Evolutionary conservation across 2,113 vertebrate genomes (phyloP).

Genomic region (Phalacrocorax brasilianus): DNA sequence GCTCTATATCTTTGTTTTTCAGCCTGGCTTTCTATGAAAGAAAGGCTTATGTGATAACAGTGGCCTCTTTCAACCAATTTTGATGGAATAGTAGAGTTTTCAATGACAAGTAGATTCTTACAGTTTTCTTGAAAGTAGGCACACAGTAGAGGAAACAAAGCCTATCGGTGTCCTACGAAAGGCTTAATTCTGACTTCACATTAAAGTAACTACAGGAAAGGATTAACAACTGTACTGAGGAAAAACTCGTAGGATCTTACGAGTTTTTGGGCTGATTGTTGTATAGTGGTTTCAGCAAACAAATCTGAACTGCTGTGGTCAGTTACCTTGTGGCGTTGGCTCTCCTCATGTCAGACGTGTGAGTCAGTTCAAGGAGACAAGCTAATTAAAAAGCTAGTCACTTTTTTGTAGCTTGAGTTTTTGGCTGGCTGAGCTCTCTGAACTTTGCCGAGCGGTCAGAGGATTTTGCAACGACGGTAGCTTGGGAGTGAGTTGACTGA

Average conservation of each 20-base stretch:
- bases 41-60: background rate
- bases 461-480: background rate
- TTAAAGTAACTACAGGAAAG: background rate
- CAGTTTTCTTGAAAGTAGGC: background rate
- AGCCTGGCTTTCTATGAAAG: background rate
- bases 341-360: background rate
- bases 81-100: background rate
- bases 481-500: background rate
- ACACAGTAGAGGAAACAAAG: background rate
- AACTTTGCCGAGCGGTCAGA: background rate
- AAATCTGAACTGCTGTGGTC: background rate
- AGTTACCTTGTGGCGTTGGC: background rate
- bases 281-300: background rate
- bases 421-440: background rate
- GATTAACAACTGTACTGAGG: background rate
- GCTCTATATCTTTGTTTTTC: slow-evolving; percentile 2
- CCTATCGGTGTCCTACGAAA: accelerated
- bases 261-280: background rate
- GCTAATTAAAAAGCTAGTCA: background rate
- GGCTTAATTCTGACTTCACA: background rate
- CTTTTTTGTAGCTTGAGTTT: background rate
- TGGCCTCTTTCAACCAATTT: background rate
- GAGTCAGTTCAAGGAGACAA: background rate
- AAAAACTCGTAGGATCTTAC: background rate
- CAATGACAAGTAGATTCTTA: background rate